Evolutionary conservation across 2,113 vertebrate genomes (phyloP).

Genomic region (Hassar affinis): DNA sequence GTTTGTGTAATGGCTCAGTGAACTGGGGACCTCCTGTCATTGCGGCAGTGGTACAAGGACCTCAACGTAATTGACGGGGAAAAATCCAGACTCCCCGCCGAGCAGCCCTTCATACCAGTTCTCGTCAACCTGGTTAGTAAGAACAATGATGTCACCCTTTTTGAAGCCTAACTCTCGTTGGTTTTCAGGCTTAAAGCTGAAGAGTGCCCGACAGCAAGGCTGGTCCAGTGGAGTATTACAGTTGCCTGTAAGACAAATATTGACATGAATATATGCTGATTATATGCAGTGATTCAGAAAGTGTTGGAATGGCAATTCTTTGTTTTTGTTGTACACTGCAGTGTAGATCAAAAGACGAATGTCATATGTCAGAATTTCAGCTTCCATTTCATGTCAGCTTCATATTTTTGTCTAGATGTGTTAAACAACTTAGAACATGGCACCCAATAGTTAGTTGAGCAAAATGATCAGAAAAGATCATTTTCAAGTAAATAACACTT

Average conservation of each 20-base stretch:
- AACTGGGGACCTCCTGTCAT: constrained; percentile 56
- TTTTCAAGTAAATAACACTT: neutral
- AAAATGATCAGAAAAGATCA: neutral
- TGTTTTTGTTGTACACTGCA: neutral
- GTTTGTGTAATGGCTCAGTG: constrained; percentile 28
- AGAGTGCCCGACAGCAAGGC: constrained; percentile 87
- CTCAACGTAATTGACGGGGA: constrained; percentile 88
- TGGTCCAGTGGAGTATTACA: constrained; percentile 68
- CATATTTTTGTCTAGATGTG: too few species aligned
- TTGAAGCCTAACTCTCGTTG: constrained; percentile 85
- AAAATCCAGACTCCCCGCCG: constrained; percentile 79
- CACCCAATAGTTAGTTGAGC: too few species aligned
- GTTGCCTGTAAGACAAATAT: constrained; percentile 48
- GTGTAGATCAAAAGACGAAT: neutral
- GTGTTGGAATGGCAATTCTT: neutral
- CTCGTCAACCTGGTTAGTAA: constrained; percentile 84
- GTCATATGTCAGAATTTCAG: neutral
- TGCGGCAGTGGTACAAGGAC: constrained; percentile 86
- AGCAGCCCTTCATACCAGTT: constrained; percentile 89
- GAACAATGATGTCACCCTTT: constrained; percentile 85
- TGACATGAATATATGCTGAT: neutral
- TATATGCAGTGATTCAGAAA: neutral
- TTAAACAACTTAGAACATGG: too few species aligned
- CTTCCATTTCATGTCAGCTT: neutral
- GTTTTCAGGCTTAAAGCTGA: constrained; percentile 83